phyloP scores from a whole-genome alignment of 2,113 vertebrate genomes.

The Monopterus albus region DNA sequence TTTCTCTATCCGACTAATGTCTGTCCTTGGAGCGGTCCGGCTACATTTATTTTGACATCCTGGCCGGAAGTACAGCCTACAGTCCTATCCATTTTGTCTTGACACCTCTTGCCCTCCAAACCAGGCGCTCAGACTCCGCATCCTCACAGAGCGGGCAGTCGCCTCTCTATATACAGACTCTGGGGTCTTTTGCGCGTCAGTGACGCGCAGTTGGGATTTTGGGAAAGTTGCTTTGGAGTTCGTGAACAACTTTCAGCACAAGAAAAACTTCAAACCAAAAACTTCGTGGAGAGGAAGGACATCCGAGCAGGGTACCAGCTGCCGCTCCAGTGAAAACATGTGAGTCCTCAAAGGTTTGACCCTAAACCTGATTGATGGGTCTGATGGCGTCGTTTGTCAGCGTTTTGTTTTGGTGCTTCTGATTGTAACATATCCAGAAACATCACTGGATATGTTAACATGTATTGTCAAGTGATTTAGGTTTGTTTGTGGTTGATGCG shows the following conservation, averaged over 20 bases:
- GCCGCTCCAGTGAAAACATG: constrained; percentile 76
- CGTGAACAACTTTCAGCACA: neutral
- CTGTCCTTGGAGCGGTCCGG: accelerated
- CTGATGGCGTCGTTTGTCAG: no score
- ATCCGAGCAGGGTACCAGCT: constrained; percentile 52
- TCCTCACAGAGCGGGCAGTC: no score
- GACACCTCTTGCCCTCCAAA: neutral
- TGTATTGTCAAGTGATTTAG: no score
- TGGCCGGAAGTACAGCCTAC: neutral
- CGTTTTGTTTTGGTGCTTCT: no score
- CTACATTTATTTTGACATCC: constrained; percentile 4
- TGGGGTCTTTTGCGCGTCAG: constrained; percentile 26
- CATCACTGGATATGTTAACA: no score
- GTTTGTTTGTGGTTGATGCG: no score
- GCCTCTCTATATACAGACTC: constrained; percentile 35
- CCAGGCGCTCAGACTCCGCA: no score
- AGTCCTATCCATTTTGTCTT: neutral
- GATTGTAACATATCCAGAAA: no score
- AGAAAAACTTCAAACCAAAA: neutral
- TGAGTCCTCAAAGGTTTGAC: constrained; percentile 69
- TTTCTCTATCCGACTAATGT: no score
- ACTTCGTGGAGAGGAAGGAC: neutral
- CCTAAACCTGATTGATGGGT: no score
- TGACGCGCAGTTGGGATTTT: constrained; percentile 15
- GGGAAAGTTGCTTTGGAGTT: neutral